phyloP scores from a whole-genome alignment of 2,888 invertebrate species.

The Eupsilia transversa region DNA sequence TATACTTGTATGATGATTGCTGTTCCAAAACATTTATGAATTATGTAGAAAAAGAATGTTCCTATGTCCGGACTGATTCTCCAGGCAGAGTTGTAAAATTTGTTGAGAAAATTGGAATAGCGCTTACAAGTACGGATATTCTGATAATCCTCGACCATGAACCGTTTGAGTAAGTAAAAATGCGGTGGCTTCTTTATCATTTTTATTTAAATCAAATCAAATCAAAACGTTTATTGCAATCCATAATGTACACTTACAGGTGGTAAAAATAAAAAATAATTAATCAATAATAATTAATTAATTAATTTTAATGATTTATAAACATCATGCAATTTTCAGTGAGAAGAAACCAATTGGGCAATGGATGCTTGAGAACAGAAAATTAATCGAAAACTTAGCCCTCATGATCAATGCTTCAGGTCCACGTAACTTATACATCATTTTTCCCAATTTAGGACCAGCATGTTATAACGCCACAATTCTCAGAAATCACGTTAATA shows the following conservation, averaged over 20 bases:
- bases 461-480: constrained; percentile 91
- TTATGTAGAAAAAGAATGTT: constrained; percentile 81
- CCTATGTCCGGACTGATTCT: constrained; percentile 74
- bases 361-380: constrained; percentile 81
- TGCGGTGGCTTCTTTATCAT: too few relatives aligned
- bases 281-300: too few relatives aligned
- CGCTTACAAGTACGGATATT: constrained; percentile 87
- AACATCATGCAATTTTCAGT: constrained; percentile 71
- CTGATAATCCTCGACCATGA: constrained; percentile 89
- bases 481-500: constrained; percentile 80
- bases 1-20: constrained; percentile 79
- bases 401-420: constrained; percentile 88
- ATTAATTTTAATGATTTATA: too few relatives aligned
- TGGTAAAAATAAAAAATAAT: too few relatives aligned
- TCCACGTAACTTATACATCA: constrained; percentile 84
- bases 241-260: too few relatives aligned
- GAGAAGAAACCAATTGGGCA: constrained; percentile 77
- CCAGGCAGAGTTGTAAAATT: constrained; percentile 81
- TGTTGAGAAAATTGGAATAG: constrained; percentile 84
- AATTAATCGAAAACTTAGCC: constrained; percentile 83
- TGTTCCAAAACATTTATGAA: constrained; percentile 77
- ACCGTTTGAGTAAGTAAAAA: constrained; percentile 78
- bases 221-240: too few relatives aligned
- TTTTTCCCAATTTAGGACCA: constrained; percentile 90
- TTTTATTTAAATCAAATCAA: too few relatives aligned